Evolutionary conservation across 2,113 vertebrate species (phyloP).

Genomic region (Tachuris rubrigastra): DNA sequence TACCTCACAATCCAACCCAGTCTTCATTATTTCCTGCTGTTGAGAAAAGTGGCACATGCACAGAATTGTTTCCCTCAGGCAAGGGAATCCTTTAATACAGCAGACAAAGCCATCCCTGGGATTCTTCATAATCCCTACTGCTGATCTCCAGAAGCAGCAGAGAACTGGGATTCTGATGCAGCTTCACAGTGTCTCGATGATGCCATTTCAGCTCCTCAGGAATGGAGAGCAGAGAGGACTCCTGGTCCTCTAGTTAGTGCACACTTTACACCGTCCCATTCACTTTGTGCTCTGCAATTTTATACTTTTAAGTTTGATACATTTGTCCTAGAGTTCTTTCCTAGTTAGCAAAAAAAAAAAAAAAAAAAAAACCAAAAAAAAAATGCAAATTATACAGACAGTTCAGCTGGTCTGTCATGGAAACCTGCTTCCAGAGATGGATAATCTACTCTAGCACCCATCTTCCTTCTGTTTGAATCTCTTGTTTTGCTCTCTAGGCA

Average conservation of each 20-base stretch:
- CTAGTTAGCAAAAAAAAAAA: neutral
- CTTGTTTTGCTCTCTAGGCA: neutral
- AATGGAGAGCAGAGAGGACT: neutral
- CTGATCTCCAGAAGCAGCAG: neutral
- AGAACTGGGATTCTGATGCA: neutral
- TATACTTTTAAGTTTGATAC: neutral
- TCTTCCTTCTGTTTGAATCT: neutral
- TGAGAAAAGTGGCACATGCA: neutral
- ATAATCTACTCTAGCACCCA: neutral
- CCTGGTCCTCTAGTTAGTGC: neutral
- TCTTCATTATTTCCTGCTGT: neutral
- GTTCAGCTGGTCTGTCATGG: neutral
- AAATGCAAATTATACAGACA: neutral
- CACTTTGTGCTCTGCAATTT: neutral
- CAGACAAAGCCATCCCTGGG: neutral
- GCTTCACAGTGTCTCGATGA: neutral
- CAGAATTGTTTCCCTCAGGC: neutral
- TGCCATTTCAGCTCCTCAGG: neutral
- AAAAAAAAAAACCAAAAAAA: neutral
- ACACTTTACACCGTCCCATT: neutral
- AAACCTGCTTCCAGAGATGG: neutral
- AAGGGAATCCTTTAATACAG: neutral
- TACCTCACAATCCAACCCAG: neutral
- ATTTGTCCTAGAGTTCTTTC: neutral
- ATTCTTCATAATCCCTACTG: neutral